These are phyloP conservation scores for Euzetes globulus DNA, from an alignment of 2,888 invertebrate genomes.

Conservation along the genomic window DNA sequence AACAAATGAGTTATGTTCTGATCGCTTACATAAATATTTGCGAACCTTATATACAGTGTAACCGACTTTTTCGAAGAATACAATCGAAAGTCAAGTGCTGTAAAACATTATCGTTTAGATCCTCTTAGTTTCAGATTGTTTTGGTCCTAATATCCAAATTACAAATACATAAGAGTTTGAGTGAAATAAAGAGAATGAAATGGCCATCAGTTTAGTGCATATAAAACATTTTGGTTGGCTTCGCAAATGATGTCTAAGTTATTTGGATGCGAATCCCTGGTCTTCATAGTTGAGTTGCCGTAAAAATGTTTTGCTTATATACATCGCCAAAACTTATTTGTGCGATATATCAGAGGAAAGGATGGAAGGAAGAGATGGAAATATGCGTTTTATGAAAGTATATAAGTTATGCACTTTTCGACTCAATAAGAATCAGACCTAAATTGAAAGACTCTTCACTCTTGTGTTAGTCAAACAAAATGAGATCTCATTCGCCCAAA, in stretches of 20 bases:
- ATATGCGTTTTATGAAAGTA: neutral
- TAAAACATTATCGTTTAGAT: conserved; percentile 16
- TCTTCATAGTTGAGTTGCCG: neutral
- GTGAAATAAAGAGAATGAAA: conserved; percentile 19
- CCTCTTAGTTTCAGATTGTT: neutral
- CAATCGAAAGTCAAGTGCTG: neutral
- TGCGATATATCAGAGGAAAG: neutral
- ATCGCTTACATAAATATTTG: conserved; percentile 17
- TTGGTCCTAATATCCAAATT: neutral
- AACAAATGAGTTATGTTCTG: conserved; percentile 17
- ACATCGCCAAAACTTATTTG: conserved; percentile 16
- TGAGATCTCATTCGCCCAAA: neutral
- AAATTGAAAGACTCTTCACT: conserved; percentile 16
- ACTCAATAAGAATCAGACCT: neutral
- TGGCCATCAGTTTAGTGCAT: conserved; percentile 10
- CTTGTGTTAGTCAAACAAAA: neutral
- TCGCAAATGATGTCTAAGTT: conserved; percentile 12
- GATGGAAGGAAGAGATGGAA: neutral
- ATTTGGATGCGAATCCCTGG: neutral
- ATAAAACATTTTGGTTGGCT: neutral
- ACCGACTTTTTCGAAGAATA: conserved; percentile 20
- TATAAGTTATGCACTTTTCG: neutral
- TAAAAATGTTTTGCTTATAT: conserved; percentile 23
- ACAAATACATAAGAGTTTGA: neutral
- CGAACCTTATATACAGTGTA: neutral